phyloP scores from a whole-genome alignment of 2,113 vertebrate genomes.

The Aythya baeri region DNA sequence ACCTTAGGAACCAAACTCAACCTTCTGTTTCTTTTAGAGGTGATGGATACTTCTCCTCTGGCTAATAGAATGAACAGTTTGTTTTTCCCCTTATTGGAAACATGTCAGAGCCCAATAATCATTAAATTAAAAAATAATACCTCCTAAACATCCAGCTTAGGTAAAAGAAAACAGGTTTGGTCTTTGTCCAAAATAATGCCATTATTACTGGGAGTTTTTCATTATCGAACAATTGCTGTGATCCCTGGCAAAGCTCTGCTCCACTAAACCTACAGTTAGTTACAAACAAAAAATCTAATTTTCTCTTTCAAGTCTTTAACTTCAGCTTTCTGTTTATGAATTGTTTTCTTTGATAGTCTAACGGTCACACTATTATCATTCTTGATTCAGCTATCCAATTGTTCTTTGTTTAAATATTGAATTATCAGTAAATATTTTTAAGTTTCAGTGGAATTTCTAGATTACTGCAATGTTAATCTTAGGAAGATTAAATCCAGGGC shows the following conservation, averaged over 20 bases:
- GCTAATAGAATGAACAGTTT: background rate
- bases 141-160: background rate
- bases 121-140: background rate
- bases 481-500: background rate
- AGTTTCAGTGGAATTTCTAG: background rate
- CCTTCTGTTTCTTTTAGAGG: background rate
- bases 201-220: background rate
- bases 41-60: background rate
- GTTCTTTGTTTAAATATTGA: background rate
- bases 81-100: background rate
- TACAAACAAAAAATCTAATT: background rate
- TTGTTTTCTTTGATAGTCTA: background rate
- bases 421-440: background rate
- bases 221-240: background rate
- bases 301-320: background rate
- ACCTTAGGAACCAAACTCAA: background rate
- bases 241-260: background rate
- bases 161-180: background rate
- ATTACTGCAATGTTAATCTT: background rate
- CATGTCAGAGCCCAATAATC: background rate
- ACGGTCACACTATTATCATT: background rate
- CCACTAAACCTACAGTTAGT: background rate
- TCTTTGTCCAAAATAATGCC: background rate
- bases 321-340: background rate
- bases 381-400: background rate